These are phyloP conservation scores for Epizoanthus fatuus DNA, from an alignment of 92 coral and sea anemone species.

Conservation along the genomic window DNA sequence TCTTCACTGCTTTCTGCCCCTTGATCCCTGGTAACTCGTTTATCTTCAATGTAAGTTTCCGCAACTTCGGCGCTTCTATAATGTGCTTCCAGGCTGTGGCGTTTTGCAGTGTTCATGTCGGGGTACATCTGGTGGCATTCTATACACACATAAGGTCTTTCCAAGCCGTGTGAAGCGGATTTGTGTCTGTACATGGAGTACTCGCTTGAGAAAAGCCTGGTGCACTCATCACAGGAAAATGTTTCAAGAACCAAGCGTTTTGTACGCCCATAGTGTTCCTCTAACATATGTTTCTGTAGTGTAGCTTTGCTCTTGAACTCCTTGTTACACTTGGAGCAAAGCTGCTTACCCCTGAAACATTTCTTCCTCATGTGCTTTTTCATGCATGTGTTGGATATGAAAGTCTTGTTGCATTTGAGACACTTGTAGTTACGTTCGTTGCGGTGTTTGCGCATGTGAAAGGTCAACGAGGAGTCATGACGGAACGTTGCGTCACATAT, in stretches of 20 bases:
- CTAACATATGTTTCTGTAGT: slow-evolving; percentile 18
- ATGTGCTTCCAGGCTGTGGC: slow-evolving; percentile 34
- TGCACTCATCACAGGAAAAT: slow-evolving; percentile 34
- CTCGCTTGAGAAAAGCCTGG: slow-evolving; percentile 3
- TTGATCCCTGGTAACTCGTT: background rate
- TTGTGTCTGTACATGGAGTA: slow-evolving; percentile 11
- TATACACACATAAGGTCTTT: slow-evolving; percentile 11
- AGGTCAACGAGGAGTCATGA: slow-evolving; percentile 19
- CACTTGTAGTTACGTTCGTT: slow-evolving; percentile 35
- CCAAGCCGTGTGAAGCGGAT: background rate
- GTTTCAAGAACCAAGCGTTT: slow-evolving; percentile 7
- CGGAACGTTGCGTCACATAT: slow-evolving; percentile 27
- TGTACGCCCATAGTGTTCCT: slow-evolving; percentile 24
- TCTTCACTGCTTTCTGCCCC: background rate
- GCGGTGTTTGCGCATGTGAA: slow-evolving; percentile 20
- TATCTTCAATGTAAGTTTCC: slow-evolving; percentile 22
- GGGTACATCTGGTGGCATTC: slow-evolving; percentile 37
- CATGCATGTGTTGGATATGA: slow-evolving; percentile 10
- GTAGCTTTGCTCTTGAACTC: slow-evolving; percentile 18
- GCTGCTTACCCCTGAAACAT: slow-evolving; percentile 8
- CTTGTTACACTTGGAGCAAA: slow-evolving; percentile 24
- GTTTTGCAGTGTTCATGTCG: slow-evolving; percentile 27
- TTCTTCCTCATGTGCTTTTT: slow-evolving; percentile 32
- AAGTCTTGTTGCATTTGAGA: slow-evolving; percentile 13
- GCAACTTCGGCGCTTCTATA: background rate